Evolutionary conservation across 2,113 vertebrate genomes (phyloP).

Genomic region (Notothenia coriiceps): DNA sequence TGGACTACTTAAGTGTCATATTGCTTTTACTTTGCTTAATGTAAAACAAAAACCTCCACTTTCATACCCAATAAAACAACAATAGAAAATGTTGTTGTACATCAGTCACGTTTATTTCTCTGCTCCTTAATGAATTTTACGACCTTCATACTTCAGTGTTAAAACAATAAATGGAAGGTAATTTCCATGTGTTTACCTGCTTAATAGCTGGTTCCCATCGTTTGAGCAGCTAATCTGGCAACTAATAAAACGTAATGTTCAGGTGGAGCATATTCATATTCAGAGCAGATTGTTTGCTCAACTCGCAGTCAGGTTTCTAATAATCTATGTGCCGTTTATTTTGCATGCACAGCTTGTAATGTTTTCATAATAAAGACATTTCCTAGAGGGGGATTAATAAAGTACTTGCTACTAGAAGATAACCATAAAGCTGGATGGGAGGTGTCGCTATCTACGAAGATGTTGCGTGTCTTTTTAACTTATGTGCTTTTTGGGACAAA

Average conservation of each 20-base stretch:
- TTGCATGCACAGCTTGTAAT: conserved; percentile 34
- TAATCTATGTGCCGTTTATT: conserved; percentile 32
- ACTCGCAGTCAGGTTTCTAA: conserved; percentile 46
- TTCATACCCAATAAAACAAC: not conserved
- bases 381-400: conserved; percentile 57
- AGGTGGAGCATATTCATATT: conserved; percentile 44
- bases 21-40: not conserved
- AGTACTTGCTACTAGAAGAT: conserved; percentile 40
- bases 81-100: not conserved
- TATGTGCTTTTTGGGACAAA: conserved; percentile 4
- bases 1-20: conserved; percentile 9
- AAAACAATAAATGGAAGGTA: conserved; percentile 31
- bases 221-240: conserved; percentile 57
- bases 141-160: conserved; percentile 42
- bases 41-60: not conserved
- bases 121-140: not conserved
- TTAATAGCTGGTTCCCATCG: conserved; percentile 28
- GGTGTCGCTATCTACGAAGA: not conserved
- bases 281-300: conserved; percentile 52
- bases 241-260: conserved; percentile 47
- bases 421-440: conserved; percentile 48
- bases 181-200: conserved; percentile 39
- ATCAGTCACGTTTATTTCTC: not conserved
- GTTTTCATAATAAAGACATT: conserved; percentile 45
- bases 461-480: conserved; percentile 6